phyloP scores from a whole-genome alignment of 2,888 invertebrate genomes.

The Agrochola litura region DNA sequence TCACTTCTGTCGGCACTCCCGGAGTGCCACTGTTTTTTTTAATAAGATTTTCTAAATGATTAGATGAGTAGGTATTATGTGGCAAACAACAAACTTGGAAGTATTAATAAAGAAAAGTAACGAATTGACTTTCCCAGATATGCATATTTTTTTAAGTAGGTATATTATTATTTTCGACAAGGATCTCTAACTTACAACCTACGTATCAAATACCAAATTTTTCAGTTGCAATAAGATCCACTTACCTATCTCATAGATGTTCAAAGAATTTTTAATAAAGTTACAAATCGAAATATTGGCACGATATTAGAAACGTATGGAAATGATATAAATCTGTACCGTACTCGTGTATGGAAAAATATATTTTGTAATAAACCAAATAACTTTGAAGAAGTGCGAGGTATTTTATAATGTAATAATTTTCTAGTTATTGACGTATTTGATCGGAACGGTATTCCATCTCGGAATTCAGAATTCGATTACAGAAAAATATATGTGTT shows the following conservation, averaged over 20 bases:
- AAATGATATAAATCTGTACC: constrained; percentile 12
- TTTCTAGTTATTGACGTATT: constrained; percentile 24
- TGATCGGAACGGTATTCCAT: constrained; percentile 10
- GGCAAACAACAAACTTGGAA: too few species aligned
- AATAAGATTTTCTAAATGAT: too few species aligned
- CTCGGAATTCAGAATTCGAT: constrained; percentile 10
- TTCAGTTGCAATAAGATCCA: constrained; percentile 23
- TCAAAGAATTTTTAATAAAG: constrained; percentile 62
- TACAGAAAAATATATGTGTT: constrained; percentile 4
- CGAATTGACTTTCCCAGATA: too few species aligned
- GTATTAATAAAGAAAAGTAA: too few species aligned
- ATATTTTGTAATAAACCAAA: constrained; percentile 43
- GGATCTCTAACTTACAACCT: neutral
- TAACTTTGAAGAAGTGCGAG: constrained; percentile 24
- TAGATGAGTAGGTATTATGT: too few species aligned
- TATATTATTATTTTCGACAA: neutral
- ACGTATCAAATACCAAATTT: constrained; percentile 20
- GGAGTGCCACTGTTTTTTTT: too few species aligned
- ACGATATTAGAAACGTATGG: constrained; percentile 35
- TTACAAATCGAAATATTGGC: constrained; percentile 29
- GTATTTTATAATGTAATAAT: constrained; percentile 39
- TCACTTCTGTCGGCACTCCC: too few species aligned
- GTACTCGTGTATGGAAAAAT: constrained; percentile 1
- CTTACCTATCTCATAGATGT: neutral
- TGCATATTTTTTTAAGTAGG: too few species aligned